phyloP scores from a whole-genome alignment of 2,888 invertebrate genomes.

The Anorthoa munda region DNA sequence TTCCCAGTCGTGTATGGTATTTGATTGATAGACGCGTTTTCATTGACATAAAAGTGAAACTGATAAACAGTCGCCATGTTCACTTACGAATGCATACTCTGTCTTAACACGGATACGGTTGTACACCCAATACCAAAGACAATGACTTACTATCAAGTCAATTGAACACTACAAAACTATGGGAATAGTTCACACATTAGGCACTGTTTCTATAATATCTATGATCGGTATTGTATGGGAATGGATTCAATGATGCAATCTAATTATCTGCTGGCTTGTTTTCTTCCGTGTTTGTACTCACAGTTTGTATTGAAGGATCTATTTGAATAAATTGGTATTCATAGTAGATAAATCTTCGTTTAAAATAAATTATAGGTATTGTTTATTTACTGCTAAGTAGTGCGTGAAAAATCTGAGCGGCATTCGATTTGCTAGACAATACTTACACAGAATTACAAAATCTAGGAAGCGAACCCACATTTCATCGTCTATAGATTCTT shows the following conservation, averaged over 20 bases:
- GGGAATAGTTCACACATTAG: constrained; percentile 69
- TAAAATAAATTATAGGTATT: constrained; percentile 22
- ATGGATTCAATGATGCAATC: constrained; percentile 66
- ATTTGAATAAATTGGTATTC: constrained; percentile 40
- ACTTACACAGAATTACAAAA: constrained; percentile 14
- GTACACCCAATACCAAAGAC: constrained; percentile 50
- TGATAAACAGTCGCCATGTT: constrained; percentile 6
- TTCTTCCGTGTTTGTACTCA: constrained; percentile 59
- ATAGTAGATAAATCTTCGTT: constrained; percentile 38
- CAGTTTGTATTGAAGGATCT: constrained; percentile 40
- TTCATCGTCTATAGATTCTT: constrained; percentile 6
- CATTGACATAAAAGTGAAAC: constrained; percentile 36
- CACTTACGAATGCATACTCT: constrained; percentile 18
- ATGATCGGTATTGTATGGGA: constrained; percentile 67
- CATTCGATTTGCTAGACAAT: not conserved
- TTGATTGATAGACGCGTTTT: constrained; percentile 8
- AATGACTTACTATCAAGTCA: constrained; percentile 49
- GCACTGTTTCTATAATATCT: constrained; percentile 60
- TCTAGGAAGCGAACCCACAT: not conserved
- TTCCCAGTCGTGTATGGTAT: constrained; percentile 15
- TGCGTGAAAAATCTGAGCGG: constrained; percentile 1
- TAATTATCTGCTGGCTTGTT: constrained; percentile 50
- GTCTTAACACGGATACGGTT: constrained; percentile 39
- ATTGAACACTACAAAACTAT: constrained; percentile 57
- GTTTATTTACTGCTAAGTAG: constrained; percentile 22